phyloP scores from a whole-genome alignment of 1,140 invertebrate species.

The Daktulosphaira vitifoliae region DNA sequence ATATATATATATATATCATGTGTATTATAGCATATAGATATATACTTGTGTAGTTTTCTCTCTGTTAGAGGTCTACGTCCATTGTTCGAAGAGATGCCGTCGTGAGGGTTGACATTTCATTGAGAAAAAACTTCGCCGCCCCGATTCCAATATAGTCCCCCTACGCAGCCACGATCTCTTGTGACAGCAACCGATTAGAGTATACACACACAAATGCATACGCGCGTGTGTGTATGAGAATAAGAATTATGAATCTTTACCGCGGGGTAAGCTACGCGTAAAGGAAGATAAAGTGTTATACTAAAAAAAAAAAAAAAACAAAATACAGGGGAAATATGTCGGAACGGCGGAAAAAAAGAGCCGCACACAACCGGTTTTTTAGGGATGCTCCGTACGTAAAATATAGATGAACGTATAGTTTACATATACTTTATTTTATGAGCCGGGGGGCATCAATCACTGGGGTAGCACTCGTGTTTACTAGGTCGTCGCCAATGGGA shows the following conservation, averaged over 20 bases:
- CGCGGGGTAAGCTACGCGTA: background rate
- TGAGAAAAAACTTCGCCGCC: slow-evolving; percentile 19
- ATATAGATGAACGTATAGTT: background rate
- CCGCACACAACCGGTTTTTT: background rate
- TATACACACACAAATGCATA: background rate
- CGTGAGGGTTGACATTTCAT: slow-evolving; percentile 18
- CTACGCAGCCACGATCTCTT: background rate
- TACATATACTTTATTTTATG: background rate
- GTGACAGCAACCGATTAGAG: background rate
- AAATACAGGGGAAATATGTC: background rate
- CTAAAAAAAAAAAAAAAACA: no score
- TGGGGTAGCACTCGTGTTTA: background rate
- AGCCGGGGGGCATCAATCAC: slow-evolving; percentile 12
- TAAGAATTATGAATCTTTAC: no score
- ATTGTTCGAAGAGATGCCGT: slow-evolving; percentile 12
- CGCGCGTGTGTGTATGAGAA: background rate
- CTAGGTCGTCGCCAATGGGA: background rate
- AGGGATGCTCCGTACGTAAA: background rate
- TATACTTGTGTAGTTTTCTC: no score
- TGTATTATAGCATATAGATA: no score
- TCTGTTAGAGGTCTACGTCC: slow-evolving; percentile 6
- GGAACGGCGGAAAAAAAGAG: background rate
- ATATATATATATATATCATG: no score
- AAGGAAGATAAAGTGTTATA: no score
- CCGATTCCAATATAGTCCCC: background rate